Evolutionary conservation across 2,797 vertebrate genomes (phyloP).

Genomic region (Pseudotriccus pelzelni): DNA sequence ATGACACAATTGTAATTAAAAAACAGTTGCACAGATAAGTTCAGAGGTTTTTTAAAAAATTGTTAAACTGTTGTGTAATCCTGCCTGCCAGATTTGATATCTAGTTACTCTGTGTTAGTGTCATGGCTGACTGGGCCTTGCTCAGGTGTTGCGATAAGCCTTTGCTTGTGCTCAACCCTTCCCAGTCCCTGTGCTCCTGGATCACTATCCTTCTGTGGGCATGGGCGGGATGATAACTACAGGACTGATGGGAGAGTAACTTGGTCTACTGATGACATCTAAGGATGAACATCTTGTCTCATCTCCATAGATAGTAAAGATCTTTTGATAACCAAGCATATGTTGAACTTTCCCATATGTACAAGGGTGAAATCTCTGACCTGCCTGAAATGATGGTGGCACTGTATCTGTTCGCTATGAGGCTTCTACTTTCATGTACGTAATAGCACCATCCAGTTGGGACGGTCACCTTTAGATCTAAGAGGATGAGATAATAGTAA

Average conservation of each 20-base stretch:
- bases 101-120: not conserved
- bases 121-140: not conserved
- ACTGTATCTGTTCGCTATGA: not conserved
- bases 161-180: not conserved
- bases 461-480: not conserved
- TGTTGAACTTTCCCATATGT: not conserved
- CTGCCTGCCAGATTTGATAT: not conserved
- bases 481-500: slow-evolving; percentile 62
- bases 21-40: not conserved
- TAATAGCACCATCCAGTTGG: not conserved
- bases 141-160: not conserved
- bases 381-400: not conserved
- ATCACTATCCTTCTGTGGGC: not conserved
- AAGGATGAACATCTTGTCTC: not conserved
- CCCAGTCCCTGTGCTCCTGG: not conserved
- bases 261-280: not conserved
- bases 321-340: not conserved
- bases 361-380: not conserved
- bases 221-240: not conserved
- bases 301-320: not conserved
- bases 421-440: not conserved
- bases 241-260: not conserved
- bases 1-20: slow-evolving; percentile 30
- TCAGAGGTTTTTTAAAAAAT: not conserved
- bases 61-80: not conserved